Base-by-base conservation (phyloP, 2,113 vertebrate species). In the Empidonax alnorum region DNA sequence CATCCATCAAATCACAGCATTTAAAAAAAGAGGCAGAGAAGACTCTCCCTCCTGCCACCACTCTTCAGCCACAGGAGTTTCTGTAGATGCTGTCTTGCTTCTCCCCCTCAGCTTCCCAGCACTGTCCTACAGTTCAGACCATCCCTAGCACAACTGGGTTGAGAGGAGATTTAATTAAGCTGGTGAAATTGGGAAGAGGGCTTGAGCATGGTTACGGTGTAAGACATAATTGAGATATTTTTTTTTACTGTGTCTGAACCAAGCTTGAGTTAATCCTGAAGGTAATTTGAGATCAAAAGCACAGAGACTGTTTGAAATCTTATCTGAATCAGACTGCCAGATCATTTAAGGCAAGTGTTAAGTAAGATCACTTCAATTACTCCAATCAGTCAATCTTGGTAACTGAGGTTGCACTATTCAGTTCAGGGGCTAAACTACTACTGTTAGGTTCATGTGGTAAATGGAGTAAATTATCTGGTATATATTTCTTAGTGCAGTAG, bases 221-320 rank as follows among this genome's bases (percentile, higher is more conserved):
- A 68, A 55, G 15, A 84, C 47, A 67, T 4, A 88, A 55, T 67
- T 30, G 5, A 79, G 39, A 47, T 67, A 55, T 63, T 72, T 91
- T 76, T 72, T 67, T 94, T 66, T 35, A 59, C 35, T 31, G 10
- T 23, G 42, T 88, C 75, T 94, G 59, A 90, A 83, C 67, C 42
- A 86, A 81, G 73, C 44, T 52, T 44, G 35, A 77, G 71, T 85
- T 81, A 81, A 80, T 93, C 74, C 46, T 90, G 83, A 67, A 89
- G 44, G 37, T 93, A 92, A 95, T 94, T 95, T 90, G 96, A 97
- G 83, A 95, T 96, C 94, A 97, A 93, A 97, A 92, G 44, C 76
- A 77, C 25, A 72, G 61, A 90, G 56, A n/a, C 49, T 87, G 76
- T 93, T 96, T 96, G 94, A 96, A 96, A 97, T 94, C 91, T 96